A percentile compares a stretch with the other conserved stretches of the same genome.
phyloP scores from a whole-genome alignment of 2,797 vertebrate species.

The Chaetophractus vellerosus region DNA sequence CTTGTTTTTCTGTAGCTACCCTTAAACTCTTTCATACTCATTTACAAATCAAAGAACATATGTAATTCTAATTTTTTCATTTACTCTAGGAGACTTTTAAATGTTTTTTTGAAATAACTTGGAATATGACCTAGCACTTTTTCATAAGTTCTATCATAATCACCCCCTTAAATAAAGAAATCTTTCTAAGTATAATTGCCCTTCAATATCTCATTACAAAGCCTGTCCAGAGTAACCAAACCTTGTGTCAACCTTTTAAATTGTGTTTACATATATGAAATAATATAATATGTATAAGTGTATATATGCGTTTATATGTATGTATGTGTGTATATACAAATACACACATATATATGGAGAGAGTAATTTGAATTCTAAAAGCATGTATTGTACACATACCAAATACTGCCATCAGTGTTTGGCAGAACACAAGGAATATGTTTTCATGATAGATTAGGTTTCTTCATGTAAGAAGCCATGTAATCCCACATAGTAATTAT shows the following conservation, averaged over 20 bases:
- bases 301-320: background rate
- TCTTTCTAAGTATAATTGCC: background rate
- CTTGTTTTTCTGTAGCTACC: background rate
- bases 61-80: background rate
- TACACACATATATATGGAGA: background rate
- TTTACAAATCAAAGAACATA: conserved; percentile 7
- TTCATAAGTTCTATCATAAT: conserved; percentile 9
- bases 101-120: background rate
- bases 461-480: conserved; percentile 65
- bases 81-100: background rate
- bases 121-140: background rate
- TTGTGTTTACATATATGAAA: conserved; percentile 59
- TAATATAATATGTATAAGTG: conserved; percentile 26
- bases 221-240: background rate
- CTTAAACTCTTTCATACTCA: conserved; percentile 23
- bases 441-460: conserved; percentile 63
- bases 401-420: conserved; percentile 20
- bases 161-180: background rate
- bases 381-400: background rate
- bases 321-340: background rate
- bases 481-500: conserved; percentile 76
- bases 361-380: background rate
- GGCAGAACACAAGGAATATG: conserved; percentile 13
- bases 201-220: background rate
- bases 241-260: conserved; percentile 39